Conservation (phyloP, 1,140 invertebrate genomes). For the Agrilus planipennis region DNA sequence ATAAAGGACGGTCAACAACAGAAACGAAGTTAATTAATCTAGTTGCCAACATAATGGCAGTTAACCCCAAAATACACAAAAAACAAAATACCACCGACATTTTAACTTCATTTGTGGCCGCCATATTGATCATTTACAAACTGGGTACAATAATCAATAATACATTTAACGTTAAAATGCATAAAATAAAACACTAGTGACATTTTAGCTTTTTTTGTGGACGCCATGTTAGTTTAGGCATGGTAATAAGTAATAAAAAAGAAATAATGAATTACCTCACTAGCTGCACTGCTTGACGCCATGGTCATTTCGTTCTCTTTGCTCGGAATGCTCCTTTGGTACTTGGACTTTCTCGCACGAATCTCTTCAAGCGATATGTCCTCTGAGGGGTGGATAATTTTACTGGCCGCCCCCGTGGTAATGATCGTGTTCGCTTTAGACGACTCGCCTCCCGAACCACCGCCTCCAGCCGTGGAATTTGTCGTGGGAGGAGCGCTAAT, state of each 20-base stretch:
- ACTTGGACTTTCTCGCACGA: slow-evolving; percentile 62
- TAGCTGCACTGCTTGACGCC: slow-evolving; percentile 10
- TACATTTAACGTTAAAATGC: no score
- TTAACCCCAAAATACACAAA: no score
- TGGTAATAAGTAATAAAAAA: background rate
- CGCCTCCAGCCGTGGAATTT: slow-evolving; percentile 27
- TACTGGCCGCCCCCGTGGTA: slow-evolving; percentile 71
- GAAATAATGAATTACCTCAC: slow-evolving; percentile 6
- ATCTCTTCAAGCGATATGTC: slow-evolving; percentile 89
- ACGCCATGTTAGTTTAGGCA: no score
- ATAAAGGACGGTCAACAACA: no score
- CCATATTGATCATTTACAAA: no score
- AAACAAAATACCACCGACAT: no score
- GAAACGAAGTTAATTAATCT: no score
- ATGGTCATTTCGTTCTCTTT: slow-evolving; percentile 10
- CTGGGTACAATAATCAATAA: no score
- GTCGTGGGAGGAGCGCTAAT: slow-evolving; percentile 56
- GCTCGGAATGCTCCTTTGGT: slow-evolving; percentile 38
- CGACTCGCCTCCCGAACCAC: slow-evolving; percentile 32
- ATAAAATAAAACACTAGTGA: no score
- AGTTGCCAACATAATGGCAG: no score
- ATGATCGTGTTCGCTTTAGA: slow-evolving; percentile 63
- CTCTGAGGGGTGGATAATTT: slow-evolving; percentile 89
- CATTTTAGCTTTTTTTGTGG: no score
- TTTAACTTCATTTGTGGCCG: no score